Percentiles rank a stretch among this genome's conserved stretches.
Conservation (phyloP, 2,888 invertebrate genomes). For the Morpho achilles region DNA sequence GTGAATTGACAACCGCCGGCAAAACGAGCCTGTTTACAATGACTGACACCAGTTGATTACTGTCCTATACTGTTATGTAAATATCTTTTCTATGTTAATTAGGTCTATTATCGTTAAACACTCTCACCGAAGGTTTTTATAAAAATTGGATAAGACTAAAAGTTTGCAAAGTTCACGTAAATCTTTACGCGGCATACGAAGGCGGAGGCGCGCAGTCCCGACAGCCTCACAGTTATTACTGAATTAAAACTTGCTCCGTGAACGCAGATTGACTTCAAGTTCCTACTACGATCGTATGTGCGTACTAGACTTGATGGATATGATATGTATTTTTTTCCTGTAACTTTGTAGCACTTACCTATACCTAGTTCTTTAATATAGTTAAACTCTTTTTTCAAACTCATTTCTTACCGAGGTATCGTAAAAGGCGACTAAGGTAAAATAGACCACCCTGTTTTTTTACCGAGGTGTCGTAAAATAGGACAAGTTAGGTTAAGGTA, state of each 20-base stretch:
- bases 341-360: not conserved
- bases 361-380: no score
- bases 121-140: slow-evolving; percentile 35
- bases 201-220: slow-evolving; percentile 59
- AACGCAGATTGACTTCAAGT: slow-evolving; percentile 38
- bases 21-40: slow-evolving; percentile 51
- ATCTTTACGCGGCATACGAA: slow-evolving; percentile 55
- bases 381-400: no score
- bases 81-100: slow-evolving; percentile 15
- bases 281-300: slow-evolving; percentile 44
- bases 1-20: slow-evolving; percentile 50
- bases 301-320: slow-evolving; percentile 24
- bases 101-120: slow-evolving; percentile 33
- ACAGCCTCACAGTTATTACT: slow-evolving; percentile 60
- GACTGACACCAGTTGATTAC: slow-evolving; percentile 48
- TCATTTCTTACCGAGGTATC: no score
- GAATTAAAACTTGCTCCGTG: slow-evolving; percentile 38
- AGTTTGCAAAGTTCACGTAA: slow-evolving; percentile 62
- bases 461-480: no score
- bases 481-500: no score
- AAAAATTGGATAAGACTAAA: slow-evolving; percentile 33
- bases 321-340: not conserved
- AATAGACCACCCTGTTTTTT: no score
- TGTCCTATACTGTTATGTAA: slow-evolving; percentile 33
- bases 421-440: no score